Percentiles rank a stretch among this genome's conserved stretches.
Evolutionary conservation across 2,113 vertebrate species (phyloP).

Genomic region (Pomatostomus ruficeps): DNA sequence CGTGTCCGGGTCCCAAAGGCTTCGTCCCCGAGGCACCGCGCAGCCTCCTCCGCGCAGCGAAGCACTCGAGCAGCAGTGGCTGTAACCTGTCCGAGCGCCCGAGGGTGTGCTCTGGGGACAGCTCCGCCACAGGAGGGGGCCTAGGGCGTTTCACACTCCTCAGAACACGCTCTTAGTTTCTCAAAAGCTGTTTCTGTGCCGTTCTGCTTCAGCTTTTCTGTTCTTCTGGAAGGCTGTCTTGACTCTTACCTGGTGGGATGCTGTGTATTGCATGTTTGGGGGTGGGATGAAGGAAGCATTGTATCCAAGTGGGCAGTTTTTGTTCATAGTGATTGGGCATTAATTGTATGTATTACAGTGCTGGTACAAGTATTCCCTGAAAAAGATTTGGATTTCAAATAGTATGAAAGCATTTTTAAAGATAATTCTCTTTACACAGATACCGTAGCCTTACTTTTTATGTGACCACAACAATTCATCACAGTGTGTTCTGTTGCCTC

Average conservation of each 20-base stretch:
- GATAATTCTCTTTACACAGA: not conserved
- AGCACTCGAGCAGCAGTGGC: rapidly evolving
- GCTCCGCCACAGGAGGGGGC: not conserved
- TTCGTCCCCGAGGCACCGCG: rapidly evolving
- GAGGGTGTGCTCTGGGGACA: not conserved
- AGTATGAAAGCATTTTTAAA: not conserved
- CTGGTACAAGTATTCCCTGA: not conserved
- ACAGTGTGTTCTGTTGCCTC: not conserved
- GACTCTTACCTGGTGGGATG: not conserved
- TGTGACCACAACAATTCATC: not conserved
- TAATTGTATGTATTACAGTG: not conserved
- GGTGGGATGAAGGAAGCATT: not conserved
- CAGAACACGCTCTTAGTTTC: rapidly evolving
- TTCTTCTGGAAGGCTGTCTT: not conserved
- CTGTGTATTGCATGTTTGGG: rapidly evolving
- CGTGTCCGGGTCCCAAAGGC: no score
- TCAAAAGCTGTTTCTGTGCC: not conserved
- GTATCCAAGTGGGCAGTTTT: rapidly evolving
- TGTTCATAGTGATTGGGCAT: not conserved
- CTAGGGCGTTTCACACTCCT: rapidly evolving
- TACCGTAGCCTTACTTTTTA: not conserved
- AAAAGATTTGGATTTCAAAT: not conserved
- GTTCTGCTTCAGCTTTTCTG: not conserved
- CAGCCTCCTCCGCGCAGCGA: rapidly evolving
- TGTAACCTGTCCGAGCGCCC: rapidly evolving